Evolutionary conservation across 2,888 invertebrate genomes (phyloP), one percentile per base, ranked within the genome.

Genomic region (Synergus umbraculus): DNA sequence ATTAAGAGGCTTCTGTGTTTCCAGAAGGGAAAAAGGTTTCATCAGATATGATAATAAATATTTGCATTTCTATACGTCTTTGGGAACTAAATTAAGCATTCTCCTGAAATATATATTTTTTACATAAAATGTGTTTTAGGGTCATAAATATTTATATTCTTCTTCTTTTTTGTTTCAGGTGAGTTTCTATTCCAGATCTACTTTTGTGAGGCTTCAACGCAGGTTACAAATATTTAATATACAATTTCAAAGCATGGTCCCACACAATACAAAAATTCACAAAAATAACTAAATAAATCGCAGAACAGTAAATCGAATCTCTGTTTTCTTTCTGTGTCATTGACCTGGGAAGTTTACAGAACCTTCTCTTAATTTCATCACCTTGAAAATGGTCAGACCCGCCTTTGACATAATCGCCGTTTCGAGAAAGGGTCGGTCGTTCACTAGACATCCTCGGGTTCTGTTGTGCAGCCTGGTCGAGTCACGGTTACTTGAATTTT

Each of bases 261-360:
- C 5, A 37, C 2, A 29, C 2, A 29, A 3, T 29, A 29, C 29
- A 29, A 29, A 29, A 29, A 3, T 3, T 3, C 3, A 29, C 29
- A 29, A 29, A 29, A 29, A 29, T 29, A 64, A 76, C 76, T 73
- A 80, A 80, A 80, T 80, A 83, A 15, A 5, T 41, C 41, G 8
- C 18, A 13, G 15, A 44, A 46, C 15, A 13, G 22, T 10, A 2
- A 44, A 44, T 12, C 18, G 44, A 13, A 46, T 15, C 63, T 63
- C 4, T 73, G 73, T 54, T 54, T 73, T 54, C 54, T n/a, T 54
- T 37, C 37, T 15, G 18, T 54, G 73, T n/a, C 54, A 54, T 73
- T 37, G 73, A 73, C 73, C 73, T 54, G 4, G 37, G 49, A 41
- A 66, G 66, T 43, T 66, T 12, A 73, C 49, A 73, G 69, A 69